Evolutionary conservation across 2,797 vertebrate genomes (phyloP).

Genomic region (Rhinatrema bivittatum): DNA sequence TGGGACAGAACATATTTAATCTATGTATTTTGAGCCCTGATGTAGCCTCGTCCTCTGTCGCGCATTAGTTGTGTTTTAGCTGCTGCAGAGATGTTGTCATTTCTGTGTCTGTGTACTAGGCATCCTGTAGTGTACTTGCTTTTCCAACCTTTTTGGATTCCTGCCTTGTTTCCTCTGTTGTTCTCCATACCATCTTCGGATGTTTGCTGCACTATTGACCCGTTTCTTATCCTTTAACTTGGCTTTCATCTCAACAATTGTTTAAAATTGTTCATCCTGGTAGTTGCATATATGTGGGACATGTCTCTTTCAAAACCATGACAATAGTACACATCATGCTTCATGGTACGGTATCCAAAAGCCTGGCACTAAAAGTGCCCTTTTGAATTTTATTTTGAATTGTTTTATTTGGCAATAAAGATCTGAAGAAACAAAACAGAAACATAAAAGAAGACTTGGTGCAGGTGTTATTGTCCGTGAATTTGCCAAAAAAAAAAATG

Average conservation of each 20-base stretch:
- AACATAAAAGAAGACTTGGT: no score
- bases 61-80: conserved; percentile 50
- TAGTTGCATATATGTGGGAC: conserved; percentile 27
- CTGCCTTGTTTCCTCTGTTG: background rate
- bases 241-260: no score
- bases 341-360: conserved; percentile 39
- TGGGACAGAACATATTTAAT: no score
- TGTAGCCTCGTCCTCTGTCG: conserved; percentile 41
- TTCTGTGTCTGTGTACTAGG: no score
- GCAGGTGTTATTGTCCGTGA: no score
- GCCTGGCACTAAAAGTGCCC: background rate
- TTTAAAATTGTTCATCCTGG: conserved; percentile 22
- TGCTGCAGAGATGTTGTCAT: no score
- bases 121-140: conserved; percentile 6
- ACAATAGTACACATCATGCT: conserved; percentile 55
- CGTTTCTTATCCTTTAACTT: no score
- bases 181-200: no score
- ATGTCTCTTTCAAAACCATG: conserved; percentile 42
- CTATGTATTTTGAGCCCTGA: conserved; percentile 57
- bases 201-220: no score
- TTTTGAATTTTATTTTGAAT: background rate
- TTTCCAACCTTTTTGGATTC: background rate
- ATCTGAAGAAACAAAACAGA: no score
- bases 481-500: no score
- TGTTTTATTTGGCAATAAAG: conserved; percentile 17